These are phyloP conservation scores for Eurystomus gularis DNA, from an alignment of 2,113 vertebrate genomes.

Conservation along the genomic window DNA sequence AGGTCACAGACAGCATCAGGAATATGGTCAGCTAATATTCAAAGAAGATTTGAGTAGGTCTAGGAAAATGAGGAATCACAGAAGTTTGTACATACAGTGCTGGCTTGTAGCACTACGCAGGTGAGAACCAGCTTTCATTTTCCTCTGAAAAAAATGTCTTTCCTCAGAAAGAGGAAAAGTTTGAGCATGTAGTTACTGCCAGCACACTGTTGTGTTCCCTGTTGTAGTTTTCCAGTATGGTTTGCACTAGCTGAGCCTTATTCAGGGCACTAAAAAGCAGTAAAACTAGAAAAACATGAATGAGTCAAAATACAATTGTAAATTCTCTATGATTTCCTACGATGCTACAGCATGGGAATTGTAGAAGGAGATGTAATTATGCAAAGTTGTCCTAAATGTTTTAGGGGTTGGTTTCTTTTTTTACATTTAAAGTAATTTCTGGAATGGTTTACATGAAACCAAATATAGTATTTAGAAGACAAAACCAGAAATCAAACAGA, in stretches of 20 bases:
- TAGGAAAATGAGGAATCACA: not conserved
- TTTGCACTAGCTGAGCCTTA: not conserved
- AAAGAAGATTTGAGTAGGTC: not conserved
- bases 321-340: not conserved
- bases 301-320: not conserved
- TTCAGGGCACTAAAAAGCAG: not conserved
- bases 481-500: not conserved
- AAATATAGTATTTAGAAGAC: not conserved
- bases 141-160: not conserved
- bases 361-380: not conserved
- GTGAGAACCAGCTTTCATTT: not conserved
- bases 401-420: not conserved
- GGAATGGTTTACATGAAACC: not conserved
- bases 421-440: not conserved
- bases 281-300: not conserved
- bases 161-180: not conserved
- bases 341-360: not conserved
- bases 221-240: not conserved
- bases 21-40: not conserved
- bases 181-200: not conserved
- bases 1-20: not conserved
- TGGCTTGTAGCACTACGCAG: not conserved
- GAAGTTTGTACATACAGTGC: not conserved
- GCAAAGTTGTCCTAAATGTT: not conserved
- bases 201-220: not conserved